Evolutionary conservation across 2,888 invertebrate species (phyloP).

Genomic region (Acrocyrtus sp.): DNA sequence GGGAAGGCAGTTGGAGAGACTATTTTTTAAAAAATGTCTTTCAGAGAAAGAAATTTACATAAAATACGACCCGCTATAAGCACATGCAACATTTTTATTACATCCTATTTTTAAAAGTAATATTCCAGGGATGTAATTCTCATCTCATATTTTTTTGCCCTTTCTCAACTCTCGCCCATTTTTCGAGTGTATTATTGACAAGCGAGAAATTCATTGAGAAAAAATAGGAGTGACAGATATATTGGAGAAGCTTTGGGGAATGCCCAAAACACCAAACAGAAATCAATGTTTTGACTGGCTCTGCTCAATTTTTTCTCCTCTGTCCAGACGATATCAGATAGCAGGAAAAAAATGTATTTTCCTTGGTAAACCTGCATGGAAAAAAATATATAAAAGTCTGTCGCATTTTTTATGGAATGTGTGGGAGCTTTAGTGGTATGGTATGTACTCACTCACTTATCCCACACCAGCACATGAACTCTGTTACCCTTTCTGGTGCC

Average conservation of each 20-base stretch:
- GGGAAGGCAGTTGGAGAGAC: background rate
- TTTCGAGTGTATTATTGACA: background rate
- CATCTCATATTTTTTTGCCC: background rate
- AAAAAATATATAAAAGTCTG: background rate
- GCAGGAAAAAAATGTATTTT: background rate
- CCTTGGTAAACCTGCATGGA: background rate
- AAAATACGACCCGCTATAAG: background rate
- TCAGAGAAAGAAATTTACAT: too few relatives aligned
- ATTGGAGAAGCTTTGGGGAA: too few relatives aligned
- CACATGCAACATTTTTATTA: background rate
- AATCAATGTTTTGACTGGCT: background rate
- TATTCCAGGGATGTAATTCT: too few relatives aligned
- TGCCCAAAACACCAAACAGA: background rate
- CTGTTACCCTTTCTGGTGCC: constrained; percentile 27
- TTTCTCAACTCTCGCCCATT: background rate
- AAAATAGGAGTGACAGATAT: background rate
- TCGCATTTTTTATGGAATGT: background rate
- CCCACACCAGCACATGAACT: constrained; percentile 14
- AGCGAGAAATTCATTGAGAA: background rate
- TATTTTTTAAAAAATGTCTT: too few relatives aligned
- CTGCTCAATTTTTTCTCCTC: background rate
- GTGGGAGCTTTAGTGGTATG: background rate
- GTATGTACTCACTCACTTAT: background rate
- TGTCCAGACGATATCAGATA: background rate
- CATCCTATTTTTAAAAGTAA: too few relatives aligned